Base-by-base conservation (phyloP, 2,797 vertebrate species). In the Tympanoctomys barrerae region DNA sequence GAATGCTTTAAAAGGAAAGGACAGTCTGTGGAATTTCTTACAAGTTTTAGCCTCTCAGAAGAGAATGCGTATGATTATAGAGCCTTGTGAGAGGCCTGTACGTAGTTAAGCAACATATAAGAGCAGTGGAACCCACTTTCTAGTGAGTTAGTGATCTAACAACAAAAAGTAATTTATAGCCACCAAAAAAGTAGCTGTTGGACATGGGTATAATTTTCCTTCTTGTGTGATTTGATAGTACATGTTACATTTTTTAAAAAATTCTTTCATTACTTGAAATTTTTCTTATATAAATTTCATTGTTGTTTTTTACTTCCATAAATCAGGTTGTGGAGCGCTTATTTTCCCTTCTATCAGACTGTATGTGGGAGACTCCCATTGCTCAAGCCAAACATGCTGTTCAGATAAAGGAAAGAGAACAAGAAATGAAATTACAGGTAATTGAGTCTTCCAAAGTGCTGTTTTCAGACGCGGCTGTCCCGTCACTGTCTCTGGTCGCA, bases 341-440 rank as follows among this genome's bases (percentile, higher is more conserved):
- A 1, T 99, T 99, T 98, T 99, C 98, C 0, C 99, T 99, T 97
- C 97, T 99, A 46, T 99, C 99, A 10, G 99, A 99, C 98, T 99
- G 99, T 97, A 99, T 99, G 99, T 99, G 99, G 99, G 99, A 99
- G 95, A 99, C 99, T 94, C 99, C 99, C 0, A 98, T 99, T 39
- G 99, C 99, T 97, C 99, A 99, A 95, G 99, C 99, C 96, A 99
- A 99, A 94, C 99, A 99, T 90, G 98, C 98, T 5, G 97, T 99
- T 97, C 99, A 99, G 96, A 98, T 99, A 71, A 99, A 99, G 97
- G 99, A 99, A 96, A 99, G 98, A 77, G 99, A 99, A n/a, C 99
- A 99, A 96, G 99, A 99, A 97, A 98, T 99, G 79, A 99, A 99
- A 95, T 98, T 99, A 14, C 99, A 99, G 99, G 99, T 99, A 98